phyloP scores from a whole-genome alignment of 2,113 vertebrate genomes.

The Psilopsiagon aurifrons region DNA sequence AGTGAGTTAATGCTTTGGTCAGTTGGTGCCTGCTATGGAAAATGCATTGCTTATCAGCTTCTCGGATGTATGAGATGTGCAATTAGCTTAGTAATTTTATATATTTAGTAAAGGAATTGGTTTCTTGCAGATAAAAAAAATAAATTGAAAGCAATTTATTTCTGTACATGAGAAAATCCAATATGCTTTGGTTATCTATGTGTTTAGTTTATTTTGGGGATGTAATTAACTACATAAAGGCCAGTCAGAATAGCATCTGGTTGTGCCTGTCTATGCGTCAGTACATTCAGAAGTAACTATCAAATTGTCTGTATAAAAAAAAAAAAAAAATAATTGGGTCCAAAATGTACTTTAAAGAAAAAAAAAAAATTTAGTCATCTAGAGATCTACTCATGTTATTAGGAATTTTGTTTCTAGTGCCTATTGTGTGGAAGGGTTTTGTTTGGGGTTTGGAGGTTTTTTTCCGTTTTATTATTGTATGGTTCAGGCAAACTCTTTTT shows the following conservation, averaged over 20 bases:
- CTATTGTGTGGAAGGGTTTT: not conserved
- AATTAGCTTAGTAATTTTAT: slow-evolving; percentile 4
- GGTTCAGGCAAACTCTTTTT: not conserved
- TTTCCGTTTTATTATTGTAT: not conserved
- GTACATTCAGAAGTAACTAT: not conserved
- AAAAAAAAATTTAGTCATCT: not conserved
- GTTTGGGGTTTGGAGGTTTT: not conserved
- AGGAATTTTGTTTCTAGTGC: not conserved
- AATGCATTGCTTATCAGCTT: not conserved
- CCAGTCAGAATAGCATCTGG: not conserved
- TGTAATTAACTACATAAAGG: not conserved
- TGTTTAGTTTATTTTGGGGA: not conserved
- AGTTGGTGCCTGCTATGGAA: not conserved
- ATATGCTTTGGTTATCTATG: not conserved
- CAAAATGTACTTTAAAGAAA: not conserved
- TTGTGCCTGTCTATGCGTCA: not conserved
- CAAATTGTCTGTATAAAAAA: not conserved
- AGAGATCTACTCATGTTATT: not conserved
- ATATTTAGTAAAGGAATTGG: not conserved
- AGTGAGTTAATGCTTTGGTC: not conserved
- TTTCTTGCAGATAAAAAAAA: slow-evolving; percentile 27
- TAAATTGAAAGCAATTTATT: not conserved
- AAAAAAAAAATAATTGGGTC: not conserved
- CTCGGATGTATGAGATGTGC: not conserved
- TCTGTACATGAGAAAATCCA: not conserved